Base-by-base conservation (phyloP, 2,113 vertebrate species). In the Pseudorhombus dupliciocellatus region DNA sequence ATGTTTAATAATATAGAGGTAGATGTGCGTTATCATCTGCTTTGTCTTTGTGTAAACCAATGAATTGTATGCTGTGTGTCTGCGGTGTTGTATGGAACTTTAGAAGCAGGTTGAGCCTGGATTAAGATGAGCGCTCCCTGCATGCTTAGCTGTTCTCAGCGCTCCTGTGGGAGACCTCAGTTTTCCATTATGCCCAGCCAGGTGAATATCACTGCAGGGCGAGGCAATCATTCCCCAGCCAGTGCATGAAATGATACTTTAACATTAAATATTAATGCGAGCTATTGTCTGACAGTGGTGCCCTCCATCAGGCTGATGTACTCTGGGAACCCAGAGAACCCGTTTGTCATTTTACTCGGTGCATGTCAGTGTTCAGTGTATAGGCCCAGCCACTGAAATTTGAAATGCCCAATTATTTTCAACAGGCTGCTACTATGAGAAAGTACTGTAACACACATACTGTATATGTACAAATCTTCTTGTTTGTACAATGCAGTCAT, bases 211-310 rank as follows among this genome's bases (percentile, higher is more conserved):
- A 84, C 77, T 73, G 57, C 77, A 77, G 52, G 16, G 46, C 61
- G 58, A 73, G 51, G 30, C 70, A 71, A 72, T 85, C 70, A 70
- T 75, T 76, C 82, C 62, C 72, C 71, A 62, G 66, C 50, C 71
- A 37, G 68, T 22, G 22, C 66, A 58, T 84, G 67, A 88, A 90
- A 90, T 80, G 46, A 86, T 82, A 84, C 69, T 66, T 70, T 30
- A 55, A 55, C 75, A 88, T 91, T 83, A 93, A 90, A 89, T 90
- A 91, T 91, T 88, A 83, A 88, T 69, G 51, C 26, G 44, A 68
- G 63, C 60, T 75, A 75, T 85, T 64, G 77, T 80, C 73, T 79
- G 74, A 76, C 66, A 84, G 12, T 20, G 61, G 30, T 40, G 56
- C 55, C 48, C 58, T 68, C 54, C 50, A 52, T 48, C 37, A 54